These are phyloP conservation scores for Plagodis pulveraria DNA, from an alignment of 2,888 invertebrate genomes.

Conservation along the genomic window DNA sequence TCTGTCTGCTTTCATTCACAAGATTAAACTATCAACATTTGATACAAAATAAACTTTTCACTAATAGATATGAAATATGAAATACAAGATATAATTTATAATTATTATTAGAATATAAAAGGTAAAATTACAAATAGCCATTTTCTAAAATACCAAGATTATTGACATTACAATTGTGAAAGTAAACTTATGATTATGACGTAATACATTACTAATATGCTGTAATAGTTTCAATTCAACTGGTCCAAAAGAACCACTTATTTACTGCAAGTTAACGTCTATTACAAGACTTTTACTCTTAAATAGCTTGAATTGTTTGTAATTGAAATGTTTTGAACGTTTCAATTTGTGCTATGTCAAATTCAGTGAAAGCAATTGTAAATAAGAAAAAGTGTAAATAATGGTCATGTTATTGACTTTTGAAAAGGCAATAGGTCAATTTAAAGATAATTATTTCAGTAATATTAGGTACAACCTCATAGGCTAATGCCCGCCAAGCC, in stretches of 20 bases:
- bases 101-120: too few relatives aligned
- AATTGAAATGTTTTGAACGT: constrained; percentile 32
- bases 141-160: too few relatives aligned
- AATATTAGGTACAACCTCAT: too few relatives aligned
- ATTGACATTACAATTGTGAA: constrained; percentile 1
- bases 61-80: too few relatives aligned
- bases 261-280: constrained; percentile 5
- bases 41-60: too few relatives aligned
- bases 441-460: too few relatives aligned
- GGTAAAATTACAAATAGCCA: too few relatives aligned
- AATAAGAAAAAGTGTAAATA: constrained; percentile 15
- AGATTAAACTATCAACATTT: too few relatives aligned
- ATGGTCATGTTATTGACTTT: not conserved
- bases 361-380: constrained; percentile 32
- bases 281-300: constrained; percentile 22
- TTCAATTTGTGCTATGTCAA: constrained; percentile 29
- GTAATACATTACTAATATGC: constrained; percentile 6
- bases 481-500: too few relatives aligned
- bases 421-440: too few relatives aligned
- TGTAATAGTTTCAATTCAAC: not conserved
- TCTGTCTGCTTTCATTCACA: too few relatives aligned
- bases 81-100: too few relatives aligned
- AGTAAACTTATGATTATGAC: not conserved
- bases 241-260: constrained; percentile 2
- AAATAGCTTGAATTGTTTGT: constrained; percentile 20